Percentiles rank a stretch among this genome's conserved stretches.
These are phyloP conservation scores for Spinus olivaceus DNA, from an alignment of 2,797 vertebrate genomes.

Conservation along the genomic window DNA sequence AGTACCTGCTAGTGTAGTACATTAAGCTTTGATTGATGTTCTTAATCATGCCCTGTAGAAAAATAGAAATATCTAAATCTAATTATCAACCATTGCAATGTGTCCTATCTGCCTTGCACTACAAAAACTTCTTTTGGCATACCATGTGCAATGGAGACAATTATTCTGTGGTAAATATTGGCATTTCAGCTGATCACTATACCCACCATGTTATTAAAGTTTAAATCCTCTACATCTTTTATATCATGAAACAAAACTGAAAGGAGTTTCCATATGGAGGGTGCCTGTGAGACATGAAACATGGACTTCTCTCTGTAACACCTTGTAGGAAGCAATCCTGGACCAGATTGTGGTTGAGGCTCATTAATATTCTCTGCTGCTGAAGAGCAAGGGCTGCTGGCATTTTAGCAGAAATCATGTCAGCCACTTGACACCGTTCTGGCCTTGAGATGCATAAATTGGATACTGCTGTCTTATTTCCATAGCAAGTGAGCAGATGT, in stretches of 20 bases:
- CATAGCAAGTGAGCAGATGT: neutral
- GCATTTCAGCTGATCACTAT: neutral
- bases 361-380: neutral
- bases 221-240: neutral
- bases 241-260: neutral
- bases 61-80: neutral
- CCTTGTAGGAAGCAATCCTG: neutral
- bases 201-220: neutral
- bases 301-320: neutral
- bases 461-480: neutral
- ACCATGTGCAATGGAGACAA: neutral
- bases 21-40: neutral
- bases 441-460: neutral
- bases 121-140: neutral
- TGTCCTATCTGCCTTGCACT: neutral
- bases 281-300: neutral
- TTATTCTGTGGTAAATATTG: neutral
- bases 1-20: neutral
- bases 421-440: neutral
- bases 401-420: constrained; percentile 3
- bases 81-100: neutral
- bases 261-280: neutral
- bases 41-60: neutral
- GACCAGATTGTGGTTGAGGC: neutral
- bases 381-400: neutral